Evolutionary conservation across 2,888 invertebrate species (phyloP).

Genomic region (Notodonta dromedarius): DNA sequence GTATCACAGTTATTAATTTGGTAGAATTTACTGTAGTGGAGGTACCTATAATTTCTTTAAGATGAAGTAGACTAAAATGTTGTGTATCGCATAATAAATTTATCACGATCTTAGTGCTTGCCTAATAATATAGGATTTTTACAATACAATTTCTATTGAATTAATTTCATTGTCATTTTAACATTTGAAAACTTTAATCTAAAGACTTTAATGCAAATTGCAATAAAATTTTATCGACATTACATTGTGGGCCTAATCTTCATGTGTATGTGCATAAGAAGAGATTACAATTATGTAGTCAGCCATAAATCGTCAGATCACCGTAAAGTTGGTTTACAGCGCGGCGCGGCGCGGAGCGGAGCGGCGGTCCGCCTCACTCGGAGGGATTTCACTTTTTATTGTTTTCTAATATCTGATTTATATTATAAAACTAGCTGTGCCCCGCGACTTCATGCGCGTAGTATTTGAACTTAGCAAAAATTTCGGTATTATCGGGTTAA

Average conservation of each 20-base stretch:
- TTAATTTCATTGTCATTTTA: no score
- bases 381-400: slow-evolving; percentile 34
- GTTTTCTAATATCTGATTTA: slow-evolving; percentile 30
- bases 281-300: slow-evolving; percentile 41
- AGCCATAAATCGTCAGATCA: slow-evolving; percentile 40
- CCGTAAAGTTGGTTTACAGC: slow-evolving; percentile 41
- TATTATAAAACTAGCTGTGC: no score
- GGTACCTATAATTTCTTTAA: no score
- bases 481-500: no score
- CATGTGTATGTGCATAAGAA: slow-evolving; percentile 23
- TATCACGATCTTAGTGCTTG: no score
- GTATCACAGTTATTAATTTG: neutral
- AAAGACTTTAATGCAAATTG: neutral
- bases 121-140: no score
- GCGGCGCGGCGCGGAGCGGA: slow-evolving; percentile 17
- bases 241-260: slow-evolving; percentile 20
- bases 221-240: slow-evolving; percentile 25
- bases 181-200: no score
- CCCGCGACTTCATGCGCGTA: no score
- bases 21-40: neutral
- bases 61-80: neutral
- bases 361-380: slow-evolving; percentile 11
- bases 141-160: no score
- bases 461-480: no score
- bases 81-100: neutral